Conservation (phyloP, 2,797 vertebrate genomes). For the Heteromormyrus szaboi region DNA sequence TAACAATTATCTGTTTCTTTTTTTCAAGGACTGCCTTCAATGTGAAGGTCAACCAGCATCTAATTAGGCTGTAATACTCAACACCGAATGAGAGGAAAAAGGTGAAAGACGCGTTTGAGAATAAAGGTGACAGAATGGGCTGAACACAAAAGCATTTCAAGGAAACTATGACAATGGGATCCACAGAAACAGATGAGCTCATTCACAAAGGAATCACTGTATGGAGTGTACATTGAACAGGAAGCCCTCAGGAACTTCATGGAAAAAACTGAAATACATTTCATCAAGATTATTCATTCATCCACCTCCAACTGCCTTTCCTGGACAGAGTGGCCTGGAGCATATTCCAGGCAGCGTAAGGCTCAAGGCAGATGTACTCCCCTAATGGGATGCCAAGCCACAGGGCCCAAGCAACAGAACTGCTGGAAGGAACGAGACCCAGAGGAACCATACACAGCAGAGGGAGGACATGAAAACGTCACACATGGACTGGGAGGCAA, state of each 20-base stretch:
- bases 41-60: not conserved
- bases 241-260: not conserved
- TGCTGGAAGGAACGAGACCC: not conserved
- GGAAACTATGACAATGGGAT: not conserved
- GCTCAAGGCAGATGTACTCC: not conserved
- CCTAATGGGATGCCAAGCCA: not conserved
- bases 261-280: not conserved
- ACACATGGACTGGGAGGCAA: not conserved
- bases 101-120: not conserved
- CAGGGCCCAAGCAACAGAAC: not conserved
- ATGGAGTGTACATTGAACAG: not conserved
- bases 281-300: not conserved
- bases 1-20: not conserved
- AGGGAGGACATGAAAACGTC: not conserved
- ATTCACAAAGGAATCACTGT: not conserved
- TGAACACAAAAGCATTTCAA: not conserved
- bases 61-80: not conserved
- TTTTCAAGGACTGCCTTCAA: not conserved
- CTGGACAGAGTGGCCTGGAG: not conserved
- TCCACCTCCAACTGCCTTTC: not conserved
- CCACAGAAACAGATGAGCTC: not conserved
- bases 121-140: not conserved
- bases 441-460: not conserved
- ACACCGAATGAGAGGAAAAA: not conserved
- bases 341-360: not conserved